Evolutionary conservation across 2,888 invertebrate genomes (phyloP).

Genomic region (Polylopha cassiicola): DNA sequence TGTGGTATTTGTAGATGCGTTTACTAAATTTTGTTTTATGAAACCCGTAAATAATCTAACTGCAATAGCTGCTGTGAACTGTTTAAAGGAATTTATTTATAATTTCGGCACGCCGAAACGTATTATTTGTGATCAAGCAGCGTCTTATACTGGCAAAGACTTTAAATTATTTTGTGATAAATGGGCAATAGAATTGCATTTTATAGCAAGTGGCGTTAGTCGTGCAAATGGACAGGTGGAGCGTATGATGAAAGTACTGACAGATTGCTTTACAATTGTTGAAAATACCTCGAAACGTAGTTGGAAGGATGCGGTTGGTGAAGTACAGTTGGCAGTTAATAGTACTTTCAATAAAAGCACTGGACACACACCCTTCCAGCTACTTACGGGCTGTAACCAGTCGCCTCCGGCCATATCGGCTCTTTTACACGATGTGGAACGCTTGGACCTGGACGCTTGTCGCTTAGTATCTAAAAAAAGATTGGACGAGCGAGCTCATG

Average conservation of each 20-base stretch:
- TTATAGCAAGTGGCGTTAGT: slow-evolving; percentile 23
- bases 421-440: slow-evolving; percentile 14
- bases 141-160: slow-evolving; percentile 20
- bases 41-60: slow-evolving; percentile 11
- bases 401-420: slow-evolving; percentile 22
- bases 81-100: slow-evolving; percentile 9
- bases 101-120: slow-evolving; percentile 21
- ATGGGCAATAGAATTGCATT: slow-evolving; percentile 21
- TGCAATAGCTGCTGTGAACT: slow-evolving; percentile 9
- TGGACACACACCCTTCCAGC: slow-evolving; percentile 24
- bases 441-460: slow-evolving; percentile 14
- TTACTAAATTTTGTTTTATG: slow-evolving; percentile 19
- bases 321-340: slow-evolving; percentile 28
- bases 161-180: slow-evolving; percentile 15
- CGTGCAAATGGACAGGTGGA: slow-evolving; percentile 28
- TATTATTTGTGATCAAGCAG: slow-evolving; percentile 22
- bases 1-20: slow-evolving; percentile 23
- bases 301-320: slow-evolving; percentile 26
- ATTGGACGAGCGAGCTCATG: slow-evolving; percentile 3
- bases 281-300: slow-evolving; percentile 21
- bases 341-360: slow-evolving; percentile 23
- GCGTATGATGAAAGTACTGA: slow-evolving; percentile 24
- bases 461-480: slow-evolving; percentile 17
- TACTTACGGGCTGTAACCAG: slow-evolving; percentile 24
- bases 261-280: slow-evolving; percentile 23